These are phyloP conservation scores for Bradysia coprophila DNA, from an alignment of 1,140 invertebrate species.

Conservation along the genomic window DNA sequence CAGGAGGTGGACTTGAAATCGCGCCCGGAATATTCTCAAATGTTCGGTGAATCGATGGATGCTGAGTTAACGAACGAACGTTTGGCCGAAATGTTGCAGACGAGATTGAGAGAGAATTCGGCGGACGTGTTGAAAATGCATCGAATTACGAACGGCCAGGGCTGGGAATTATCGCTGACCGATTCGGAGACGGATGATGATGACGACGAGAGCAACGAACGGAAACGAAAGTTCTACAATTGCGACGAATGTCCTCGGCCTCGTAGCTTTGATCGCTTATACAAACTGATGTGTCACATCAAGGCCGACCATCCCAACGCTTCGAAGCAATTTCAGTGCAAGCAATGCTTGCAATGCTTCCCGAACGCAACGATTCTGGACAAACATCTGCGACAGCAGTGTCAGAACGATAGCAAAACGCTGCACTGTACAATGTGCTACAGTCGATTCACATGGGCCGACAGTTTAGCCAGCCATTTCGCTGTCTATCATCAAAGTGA, in stretches of 20 bases:
- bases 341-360: conserved; percentile 6
- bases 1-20: conserved; percentile 3
- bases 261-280: conserved; percentile 1
- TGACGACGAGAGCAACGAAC: conserved; percentile 1
- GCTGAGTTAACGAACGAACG: conserved; percentile 5
- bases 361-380: conserved; percentile 8
- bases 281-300: conserved; percentile 2
- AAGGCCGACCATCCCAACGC: conserved; percentile 1
- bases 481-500: no score
- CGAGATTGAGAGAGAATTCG: conserved; percentile 1
- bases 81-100: conserved; percentile 4
- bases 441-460: conserved; percentile 19
- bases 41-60: conserved; percentile 2
- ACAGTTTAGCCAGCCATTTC: conserved; percentile 9
- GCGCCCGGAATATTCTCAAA: conserved; percentile 5
- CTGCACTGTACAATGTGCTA: conserved; percentile 21
- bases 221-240: not conserved
- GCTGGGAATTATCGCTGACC: not conserved
- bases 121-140: not conserved
- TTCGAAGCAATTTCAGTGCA: conserved; percentile 1
- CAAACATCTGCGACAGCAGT: conserved; percentile 8
- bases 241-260: not conserved
- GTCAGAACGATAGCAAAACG: conserved; percentile 7
- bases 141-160: conserved; percentile 1
- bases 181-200: conserved; percentile 2